Base-by-base conservation (phyloP, 2,797 vertebrate species). In the Poeciliopsis paucimaculata region DNA sequence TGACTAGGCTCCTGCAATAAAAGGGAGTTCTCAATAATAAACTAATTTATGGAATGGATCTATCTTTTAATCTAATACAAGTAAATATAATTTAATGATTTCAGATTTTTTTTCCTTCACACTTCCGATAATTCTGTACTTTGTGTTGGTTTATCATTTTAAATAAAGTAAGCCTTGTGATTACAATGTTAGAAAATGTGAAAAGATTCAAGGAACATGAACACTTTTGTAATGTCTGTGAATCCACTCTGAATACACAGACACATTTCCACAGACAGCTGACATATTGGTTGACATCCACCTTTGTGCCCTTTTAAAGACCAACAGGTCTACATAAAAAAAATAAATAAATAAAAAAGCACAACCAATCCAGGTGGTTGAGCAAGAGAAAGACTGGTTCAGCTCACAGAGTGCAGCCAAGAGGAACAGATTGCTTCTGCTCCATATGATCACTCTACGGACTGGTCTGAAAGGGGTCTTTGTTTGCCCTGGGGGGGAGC, bases 351-450 rank as follows among this genome's bases (percentile, higher is more conserved):
- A 83, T 79, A 73, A 85, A 82, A 86, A 84, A 81, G 68, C 83
- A 81, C 51, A 88, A 81, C 62, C 45, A 31, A 60, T n/a, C 64
- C 55, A 73, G 68, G 74, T 49, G 72, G 81, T 87, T 81, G 81
- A 85, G 76, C 84, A 75, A 80, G 80, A 64, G 86, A 89, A 89
- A 84, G 87, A 77, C 90, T 88, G 88, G 92, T 90, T 93, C 91
- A 93, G 91, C 92, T 92, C 92, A 88, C 91, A 92, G 82, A 74
- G 87, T 89, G 92, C 90, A 92, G 82, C 90, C 91, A 88, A 90
- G 90, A 93, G 91, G 93, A 94, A 95, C 92, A 95, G 93, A 95
- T 93, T 95, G 90, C 89, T 92, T 94, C 91, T 91, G 90, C 91
- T 92, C 91, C 91, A 91, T 91, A 90, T 89, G 89, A 92, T 92